Conservation (phyloP, 2,797 vertebrate genomes). For the Sternarchorhynchus goeldii region DNA sequence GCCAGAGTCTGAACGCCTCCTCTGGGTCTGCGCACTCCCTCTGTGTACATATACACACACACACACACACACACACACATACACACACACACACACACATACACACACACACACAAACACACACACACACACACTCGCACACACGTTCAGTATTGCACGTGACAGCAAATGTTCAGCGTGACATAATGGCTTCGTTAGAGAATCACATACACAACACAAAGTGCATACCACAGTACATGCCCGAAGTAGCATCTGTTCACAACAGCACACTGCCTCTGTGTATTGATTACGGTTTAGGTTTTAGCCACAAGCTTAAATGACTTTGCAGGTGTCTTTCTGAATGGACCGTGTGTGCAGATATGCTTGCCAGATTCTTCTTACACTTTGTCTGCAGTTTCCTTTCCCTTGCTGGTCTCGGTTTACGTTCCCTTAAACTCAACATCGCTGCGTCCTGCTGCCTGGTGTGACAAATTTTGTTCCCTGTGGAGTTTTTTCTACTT, state of each 20-base stretch:
- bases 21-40: slow-evolving; percentile 80
- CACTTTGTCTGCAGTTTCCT: slow-evolving; percentile 5
- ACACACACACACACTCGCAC: not conserved
- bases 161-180: slow-evolving; percentile 44
- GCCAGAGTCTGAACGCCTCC: slow-evolving; percentile 86
- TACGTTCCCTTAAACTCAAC: slow-evolving; percentile 18
- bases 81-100: slow-evolving; percentile 8
- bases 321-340: slow-evolving; percentile 23
- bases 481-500: slow-evolving; percentile 25
- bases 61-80: not conserved
- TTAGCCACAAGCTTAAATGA: slow-evolving; percentile 28
- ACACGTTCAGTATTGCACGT: slow-evolving; percentile 35
- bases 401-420: slow-evolving; percentile 17
- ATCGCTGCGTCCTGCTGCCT: slow-evolving; percentile 19
- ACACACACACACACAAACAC: slow-evolving; percentile 3
- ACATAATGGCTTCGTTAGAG: slow-evolving; percentile 35
- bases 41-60: slow-evolving; percentile 61
- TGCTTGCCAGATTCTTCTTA: slow-evolving; percentile 20
- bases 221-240: slow-evolving; percentile 20
- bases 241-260: not conserved
- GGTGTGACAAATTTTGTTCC: slow-evolving; percentile 35
- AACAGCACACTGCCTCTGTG: not conserved
- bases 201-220: slow-evolving; percentile 36
- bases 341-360: slow-evolving; percentile 1
- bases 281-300: slow-evolving; percentile 42